Percentiles rank a stretch among this genome's conserved stretches.
These are phyloP conservation scores for Tinea trinotella DNA, from an alignment of 2,888 invertebrate species.

Conservation along the genomic window DNA sequence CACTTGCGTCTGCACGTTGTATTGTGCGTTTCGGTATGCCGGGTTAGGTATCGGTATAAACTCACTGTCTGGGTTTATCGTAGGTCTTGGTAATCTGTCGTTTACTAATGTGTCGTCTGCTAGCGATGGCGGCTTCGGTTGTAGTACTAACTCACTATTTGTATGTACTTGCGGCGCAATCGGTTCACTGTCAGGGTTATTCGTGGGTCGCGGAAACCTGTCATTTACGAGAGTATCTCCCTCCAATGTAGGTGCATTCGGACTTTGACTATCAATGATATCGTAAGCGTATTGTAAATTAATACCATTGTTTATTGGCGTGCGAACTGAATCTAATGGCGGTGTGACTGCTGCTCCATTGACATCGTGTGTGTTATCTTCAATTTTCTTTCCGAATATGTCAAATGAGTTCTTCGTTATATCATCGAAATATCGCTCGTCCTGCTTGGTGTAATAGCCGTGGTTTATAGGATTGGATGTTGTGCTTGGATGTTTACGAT, in stretches of 20 bases:
- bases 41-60: slow-evolving; percentile 64
- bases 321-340: slow-evolving; percentile 55
- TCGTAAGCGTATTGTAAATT: slow-evolving; percentile 70
- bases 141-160: slow-evolving; percentile 44
- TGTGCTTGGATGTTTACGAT: slow-evolving; percentile 46
- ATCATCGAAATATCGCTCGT: slow-evolving; percentile 78
- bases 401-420: slow-evolving; percentile 83
- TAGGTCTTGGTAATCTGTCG: slow-evolving; percentile 77
- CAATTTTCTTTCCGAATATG: slow-evolving; percentile 79
- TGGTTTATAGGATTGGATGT: slow-evolving; percentile 73
- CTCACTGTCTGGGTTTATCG: slow-evolving; percentile 80
- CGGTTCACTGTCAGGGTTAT: slow-evolving; percentile 79
- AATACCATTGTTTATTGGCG: slow-evolving; percentile 65
- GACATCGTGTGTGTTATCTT: slow-evolving; percentile 58
- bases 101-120: slow-evolving; percentile 80
- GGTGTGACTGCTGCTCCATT: slow-evolving; percentile 62
- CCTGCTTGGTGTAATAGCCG: slow-evolving; percentile 78
- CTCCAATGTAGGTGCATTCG: slow-evolving; percentile 66
- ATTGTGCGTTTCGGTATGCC: slow-evolving; percentile 46
- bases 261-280: slow-evolving; percentile 45
- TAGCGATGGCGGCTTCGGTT: slow-evolving; percentile 57
- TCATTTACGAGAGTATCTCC: slow-evolving; percentile 82
- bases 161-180: slow-evolving; percentile 41
- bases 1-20: slow-evolving; percentile 41
- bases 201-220: slow-evolving; percentile 74